Evolutionary conservation across 2,113 vertebrate species (phyloP).

Genomic region (Melanocharis versteri): DNA sequence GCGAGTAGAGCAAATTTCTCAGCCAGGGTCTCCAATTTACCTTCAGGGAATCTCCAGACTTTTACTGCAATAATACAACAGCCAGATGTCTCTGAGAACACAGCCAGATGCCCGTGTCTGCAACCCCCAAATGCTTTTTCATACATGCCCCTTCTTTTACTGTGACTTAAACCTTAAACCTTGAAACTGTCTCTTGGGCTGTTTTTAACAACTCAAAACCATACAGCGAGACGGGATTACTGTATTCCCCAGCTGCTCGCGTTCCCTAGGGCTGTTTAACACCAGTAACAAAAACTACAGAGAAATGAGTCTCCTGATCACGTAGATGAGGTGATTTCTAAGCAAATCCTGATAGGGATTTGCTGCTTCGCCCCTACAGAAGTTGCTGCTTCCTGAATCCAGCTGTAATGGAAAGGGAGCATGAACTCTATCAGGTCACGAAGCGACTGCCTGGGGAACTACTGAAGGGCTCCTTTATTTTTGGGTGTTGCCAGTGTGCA

Average conservation of each 20-base stretch:
- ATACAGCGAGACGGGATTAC: accelerated
- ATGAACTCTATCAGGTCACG: accelerated
- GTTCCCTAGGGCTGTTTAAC: not conserved
- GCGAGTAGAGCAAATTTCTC: not conserved
- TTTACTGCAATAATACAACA: not conserved
- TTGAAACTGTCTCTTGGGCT: not conserved
- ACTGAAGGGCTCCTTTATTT: not conserved
- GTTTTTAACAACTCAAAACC: not conserved
- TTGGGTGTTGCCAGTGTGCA: not conserved
- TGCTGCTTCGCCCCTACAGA: not conserved
- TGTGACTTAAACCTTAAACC: not conserved
- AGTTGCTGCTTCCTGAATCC: not conserved
- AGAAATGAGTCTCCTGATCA: not conserved
- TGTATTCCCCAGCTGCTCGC: not conserved
- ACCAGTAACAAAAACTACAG: not conserved
- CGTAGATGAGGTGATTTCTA: not conserved
- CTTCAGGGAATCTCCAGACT: not conserved
- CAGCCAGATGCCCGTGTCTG: not conserved
- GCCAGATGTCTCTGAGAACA: accelerated
- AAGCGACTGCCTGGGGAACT: not conserved
- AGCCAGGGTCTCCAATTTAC: not conserved
- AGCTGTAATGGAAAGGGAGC: not conserved
- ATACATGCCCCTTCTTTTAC: not conserved
- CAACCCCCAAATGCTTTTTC: not conserved
- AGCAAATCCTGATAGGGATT: not conserved